Percentiles rank a stretch among this genome's conserved stretches.
phyloP scores from a whole-genome alignment of 2,113 vertebrate species.

The Colaptes auratus region DNA sequence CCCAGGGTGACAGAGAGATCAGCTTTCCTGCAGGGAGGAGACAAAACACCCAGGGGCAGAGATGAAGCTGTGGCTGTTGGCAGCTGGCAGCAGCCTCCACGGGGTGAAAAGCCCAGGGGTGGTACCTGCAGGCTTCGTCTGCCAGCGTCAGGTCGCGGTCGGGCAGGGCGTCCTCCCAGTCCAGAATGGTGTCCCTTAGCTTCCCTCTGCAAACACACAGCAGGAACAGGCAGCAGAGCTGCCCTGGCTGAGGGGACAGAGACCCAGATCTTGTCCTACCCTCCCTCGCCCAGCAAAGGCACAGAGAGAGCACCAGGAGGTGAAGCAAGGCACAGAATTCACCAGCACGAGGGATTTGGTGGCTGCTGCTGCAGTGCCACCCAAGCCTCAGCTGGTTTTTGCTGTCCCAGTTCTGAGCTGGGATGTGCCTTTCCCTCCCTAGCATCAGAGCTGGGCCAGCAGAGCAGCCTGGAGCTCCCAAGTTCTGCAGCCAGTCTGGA shows the following conservation, averaged over 20 bases:
- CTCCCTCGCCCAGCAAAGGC: background rate
- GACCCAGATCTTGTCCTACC: background rate
- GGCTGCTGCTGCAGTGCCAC: background rate
- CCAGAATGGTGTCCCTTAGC: slow-evolving; percentile 92
- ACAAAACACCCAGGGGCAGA: background rate
- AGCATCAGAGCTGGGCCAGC: background rate
- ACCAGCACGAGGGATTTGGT: background rate
- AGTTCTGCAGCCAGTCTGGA: background rate
- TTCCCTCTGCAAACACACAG: slow-evolving; percentile 81
- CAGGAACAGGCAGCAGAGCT: background rate
- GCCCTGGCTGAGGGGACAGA: background rate
- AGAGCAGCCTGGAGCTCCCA: background rate
- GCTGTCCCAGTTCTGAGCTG: background rate
- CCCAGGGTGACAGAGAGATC: slow-evolving; percentile 93
- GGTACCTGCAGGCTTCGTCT: slow-evolving; percentile 90
- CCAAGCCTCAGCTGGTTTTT: background rate
- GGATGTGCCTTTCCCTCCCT: background rate
- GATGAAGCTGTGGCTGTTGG: background rate
- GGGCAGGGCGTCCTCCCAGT: slow-evolving; percentile 95
- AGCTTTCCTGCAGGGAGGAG: slow-evolving; percentile 78
- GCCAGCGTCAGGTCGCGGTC: slow-evolving; percentile 89
- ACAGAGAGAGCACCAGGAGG: background rate
- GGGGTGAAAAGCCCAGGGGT: fast-evolving
- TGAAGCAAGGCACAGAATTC: background rate
- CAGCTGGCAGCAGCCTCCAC: background rate